Percentiles rank a stretch among this genome's conserved stretches.
Conservation (phyloP, 1,140 invertebrate species). For the Hetaerina americana region DNA sequence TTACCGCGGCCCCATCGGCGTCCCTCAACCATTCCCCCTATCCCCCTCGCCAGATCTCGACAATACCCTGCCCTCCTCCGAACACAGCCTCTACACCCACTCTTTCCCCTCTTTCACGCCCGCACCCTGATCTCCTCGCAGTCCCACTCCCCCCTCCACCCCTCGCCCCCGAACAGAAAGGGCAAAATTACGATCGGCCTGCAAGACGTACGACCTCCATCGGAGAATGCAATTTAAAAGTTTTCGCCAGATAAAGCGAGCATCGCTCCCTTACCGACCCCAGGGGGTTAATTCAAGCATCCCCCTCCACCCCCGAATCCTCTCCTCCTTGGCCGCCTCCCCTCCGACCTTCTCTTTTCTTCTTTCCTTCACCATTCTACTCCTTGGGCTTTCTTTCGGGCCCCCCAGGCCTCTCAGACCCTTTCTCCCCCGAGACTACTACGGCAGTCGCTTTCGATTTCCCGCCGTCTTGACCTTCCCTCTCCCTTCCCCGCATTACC, state of each 20-base stretch:
- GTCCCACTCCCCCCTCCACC: not conserved
- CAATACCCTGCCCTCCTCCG: not conserved
- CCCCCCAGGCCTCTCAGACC: too few relatives aligned
- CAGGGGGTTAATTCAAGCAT: not conserved
- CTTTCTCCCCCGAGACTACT: too few relatives aligned
- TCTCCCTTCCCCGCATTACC: too few relatives aligned
- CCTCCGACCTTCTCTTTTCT: too few relatives aligned
- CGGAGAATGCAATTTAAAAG: slow-evolving; percentile 6
- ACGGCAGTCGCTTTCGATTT: too few relatives aligned
- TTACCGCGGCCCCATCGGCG: not conserved
- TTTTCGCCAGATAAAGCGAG: slow-evolving; percentile 6
- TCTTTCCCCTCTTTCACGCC: too few relatives aligned
- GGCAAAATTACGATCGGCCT: not conserved
- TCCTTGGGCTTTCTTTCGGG: too few relatives aligned
- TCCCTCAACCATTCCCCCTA: not conserved
- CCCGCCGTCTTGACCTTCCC: too few relatives aligned
- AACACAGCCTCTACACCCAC: too few relatives aligned
- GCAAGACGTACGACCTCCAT: slow-evolving; percentile 6
- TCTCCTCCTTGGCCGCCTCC: not conserved
- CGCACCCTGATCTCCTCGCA: not conserved
- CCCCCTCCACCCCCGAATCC: not conserved
- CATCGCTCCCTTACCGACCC: not conserved
- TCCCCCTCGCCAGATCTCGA: not conserved
- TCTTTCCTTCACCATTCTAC: too few relatives aligned
- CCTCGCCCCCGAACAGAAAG: not conserved